Evolutionary conservation across 1,140 invertebrate species (phyloP), one percentile per base, ranked within the genome.

Genomic region (Pomacea maculata): DNA sequence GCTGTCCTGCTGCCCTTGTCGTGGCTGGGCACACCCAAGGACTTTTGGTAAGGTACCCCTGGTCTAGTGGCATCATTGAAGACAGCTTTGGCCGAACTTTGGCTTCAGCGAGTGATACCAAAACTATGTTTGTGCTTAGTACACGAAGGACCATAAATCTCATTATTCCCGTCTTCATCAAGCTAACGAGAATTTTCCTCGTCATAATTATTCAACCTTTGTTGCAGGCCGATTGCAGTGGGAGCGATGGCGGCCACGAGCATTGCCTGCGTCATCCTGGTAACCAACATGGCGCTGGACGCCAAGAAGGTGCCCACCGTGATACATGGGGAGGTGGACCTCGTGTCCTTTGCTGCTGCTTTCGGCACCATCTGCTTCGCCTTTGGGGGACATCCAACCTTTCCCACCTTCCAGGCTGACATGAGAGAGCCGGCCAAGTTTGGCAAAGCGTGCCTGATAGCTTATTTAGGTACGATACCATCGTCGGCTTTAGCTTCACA

Each of bases 1-100:
- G 88, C 91, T 1, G 85, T 92, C 0, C 91, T 96, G 74, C 93
- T 93, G 12, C 94, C 95, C 0, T 86, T 94, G 0, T 93, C 94
- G 83, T 94, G 95, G 92, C 92, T 95, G 2, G 95, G 94, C 61
- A 94, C 94, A 10, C 95, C 95, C 5, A 86, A 86, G 64, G 86
- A 87, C 34, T 57, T 94, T 94, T 45, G 89, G 94, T 17, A 93
- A 94, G 87, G 15, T 45, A 45, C 34, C 34, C 3, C 34, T 45
- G 34, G 34, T 45, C 34, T 45, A 45, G 34, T 45, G 34, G 6
- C 34, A 45, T 45, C 34, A 45, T 45, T 2, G 2, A 6, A 45
- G 34, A 45, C 34, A 45, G 6, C 34, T 45, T 45, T 45, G 34
- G 34, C 6, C 34, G 34, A 45, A 1, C 34, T 45, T 45, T 45